A percentile compares a stretch with the other conserved stretches of the same genome.
Evolutionary conservation across 2,888 invertebrate species (phyloP).

Genomic region (Octonoba sinensis): DNA sequence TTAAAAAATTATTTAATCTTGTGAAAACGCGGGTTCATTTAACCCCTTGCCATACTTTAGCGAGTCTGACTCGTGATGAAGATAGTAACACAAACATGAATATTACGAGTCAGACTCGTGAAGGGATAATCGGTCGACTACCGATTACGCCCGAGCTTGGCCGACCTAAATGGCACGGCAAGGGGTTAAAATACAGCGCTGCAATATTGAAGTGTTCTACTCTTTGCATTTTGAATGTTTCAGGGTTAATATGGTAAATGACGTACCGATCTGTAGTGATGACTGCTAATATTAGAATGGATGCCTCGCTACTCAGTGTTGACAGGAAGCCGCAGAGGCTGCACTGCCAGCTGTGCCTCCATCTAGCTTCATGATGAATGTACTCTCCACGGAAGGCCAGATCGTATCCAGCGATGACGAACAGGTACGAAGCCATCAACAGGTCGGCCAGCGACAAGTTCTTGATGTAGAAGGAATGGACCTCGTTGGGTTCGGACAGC

Average conservation of each 20-base stretch:
- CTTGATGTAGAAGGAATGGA: slow-evolving; percentile 76
- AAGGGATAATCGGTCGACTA: no score
- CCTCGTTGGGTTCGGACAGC: slow-evolving; percentile 75
- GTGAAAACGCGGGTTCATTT: no score
- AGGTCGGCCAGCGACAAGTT: slow-evolving; percentile 78
- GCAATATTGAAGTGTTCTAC: no score
- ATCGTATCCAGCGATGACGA: slow-evolving; percentile 76
- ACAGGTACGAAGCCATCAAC: slow-evolving; percentile 77
- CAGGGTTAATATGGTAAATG: not conserved
- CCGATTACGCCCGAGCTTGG: not conserved
- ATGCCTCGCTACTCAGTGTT: slow-evolving; percentile 77
- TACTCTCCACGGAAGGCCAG: slow-evolving; percentile 75
- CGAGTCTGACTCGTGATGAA: no score
- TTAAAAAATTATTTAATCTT: no score
- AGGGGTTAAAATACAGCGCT: no score
- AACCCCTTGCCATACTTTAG: no score
- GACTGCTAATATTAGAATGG: slow-evolving; percentile 76
- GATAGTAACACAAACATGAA: no score
- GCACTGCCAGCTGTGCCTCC: slow-evolving; percentile 76
- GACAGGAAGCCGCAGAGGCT: slow-evolving; percentile 76
- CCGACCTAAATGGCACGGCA: not conserved
- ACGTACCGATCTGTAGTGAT: slow-evolving; percentile 76
- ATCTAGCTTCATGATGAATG: slow-evolving; percentile 75
- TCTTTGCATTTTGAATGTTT: no score
- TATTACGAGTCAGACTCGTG: no score